Evolutionary conservation across 2,888 invertebrate species (phyloP), one percentile per base, ranked within the genome.

Genomic region (Trachelus iudaicus): DNA sequence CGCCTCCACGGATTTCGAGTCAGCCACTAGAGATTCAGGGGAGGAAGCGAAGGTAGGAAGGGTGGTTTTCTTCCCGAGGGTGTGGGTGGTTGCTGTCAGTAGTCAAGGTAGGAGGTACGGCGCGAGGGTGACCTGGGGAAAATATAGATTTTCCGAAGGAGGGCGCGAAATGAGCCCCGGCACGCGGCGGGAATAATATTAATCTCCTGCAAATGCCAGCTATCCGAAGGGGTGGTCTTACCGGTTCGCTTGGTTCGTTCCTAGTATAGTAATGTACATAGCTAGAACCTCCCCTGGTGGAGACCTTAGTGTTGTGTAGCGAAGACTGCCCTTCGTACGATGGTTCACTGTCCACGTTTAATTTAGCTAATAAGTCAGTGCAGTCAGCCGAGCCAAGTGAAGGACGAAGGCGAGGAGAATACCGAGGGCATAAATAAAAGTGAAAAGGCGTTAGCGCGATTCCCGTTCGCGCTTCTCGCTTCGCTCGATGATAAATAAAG

Each of bases 161-260:
- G 81, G 81, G 79, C 80, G 80, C 81, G 77, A 80, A 78, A 77
- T 80, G 77, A 82, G 81, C 80, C 79, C 69, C 76, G 80, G 78
- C 80, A 82, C 83, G 84, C 79, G 82, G 77, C 73, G 73, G 76
- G 81, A 83, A 85, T 83, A 83, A 83, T 81, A 85, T 82, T 81
- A 85, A 85, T 82, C 83, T 79, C 68, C 77, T 69, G 68, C 69
- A 73, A 30, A 34, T 73, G 40, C 68, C 74, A 78, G 77, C 78
- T 77, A 80, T 77, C 77, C 77, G 69, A 75, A 71, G 75, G 76
- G 73, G 75, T 69, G 56, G 68, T 40, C 75, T 23, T 56, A 23
- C 23, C 56, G 23, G 56, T 23, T 56, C 23, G 23, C 56, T 56
- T 6, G 56, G 56, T 56, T 6, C 23, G 56, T 23, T 56, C 56